Conservation (phyloP, 1,140 invertebrate genomes). For the Bombus soroeensis region DNA sequence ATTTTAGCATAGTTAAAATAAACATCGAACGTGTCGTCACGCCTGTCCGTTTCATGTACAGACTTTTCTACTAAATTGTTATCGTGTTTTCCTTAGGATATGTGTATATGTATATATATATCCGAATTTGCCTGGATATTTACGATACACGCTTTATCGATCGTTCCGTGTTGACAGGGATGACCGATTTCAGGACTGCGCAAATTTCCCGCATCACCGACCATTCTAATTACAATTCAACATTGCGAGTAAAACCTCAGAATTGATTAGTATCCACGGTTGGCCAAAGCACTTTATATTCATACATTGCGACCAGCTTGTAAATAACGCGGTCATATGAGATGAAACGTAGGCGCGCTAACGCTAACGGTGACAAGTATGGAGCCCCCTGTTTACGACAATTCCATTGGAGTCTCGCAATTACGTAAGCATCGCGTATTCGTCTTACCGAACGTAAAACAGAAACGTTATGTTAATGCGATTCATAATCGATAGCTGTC, state of each 20-base stretch:
- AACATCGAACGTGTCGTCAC: not conserved
- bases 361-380: not conserved
- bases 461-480: conserved; percentile 50
- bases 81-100: not conserved
- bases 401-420: conserved; percentile 8
- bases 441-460: not conserved
- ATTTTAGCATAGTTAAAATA: not conserved
- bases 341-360: not conserved
- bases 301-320: no score
- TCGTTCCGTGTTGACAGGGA: not conserved
- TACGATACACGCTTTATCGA: not conserved
- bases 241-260: not conserved
- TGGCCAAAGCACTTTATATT: not conserved
- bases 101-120: no score
- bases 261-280: not conserved
- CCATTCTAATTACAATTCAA: conserved; percentile 14
- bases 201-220: conserved; percentile 23
- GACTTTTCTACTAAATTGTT: not conserved
- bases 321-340: not conserved
- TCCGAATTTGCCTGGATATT: not conserved
- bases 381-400: not conserved
- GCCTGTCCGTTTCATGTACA: no score
- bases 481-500: conserved; percentile 13
- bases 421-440: conserved; percentile 45
- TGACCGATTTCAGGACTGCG: not conserved